Evolutionary conservation across 2,888 invertebrate genomes (phyloP).

Genomic region (Caenorhabditis afra): DNA sequence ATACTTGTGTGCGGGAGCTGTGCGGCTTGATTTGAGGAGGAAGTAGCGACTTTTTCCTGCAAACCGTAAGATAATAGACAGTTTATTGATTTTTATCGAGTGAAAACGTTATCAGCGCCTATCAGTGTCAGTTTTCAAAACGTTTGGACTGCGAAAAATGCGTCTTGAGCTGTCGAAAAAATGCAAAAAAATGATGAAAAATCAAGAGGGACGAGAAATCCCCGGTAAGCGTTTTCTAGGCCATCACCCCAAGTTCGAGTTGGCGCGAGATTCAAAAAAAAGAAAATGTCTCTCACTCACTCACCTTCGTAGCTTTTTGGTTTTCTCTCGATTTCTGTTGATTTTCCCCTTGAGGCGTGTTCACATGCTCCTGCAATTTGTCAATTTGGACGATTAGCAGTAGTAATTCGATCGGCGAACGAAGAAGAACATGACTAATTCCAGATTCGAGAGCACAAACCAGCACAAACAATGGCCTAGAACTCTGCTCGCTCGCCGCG

Average conservation of each 20-base stretch:
- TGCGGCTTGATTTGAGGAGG: conserved; percentile 48
- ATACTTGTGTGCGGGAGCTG: conserved; percentile 39
- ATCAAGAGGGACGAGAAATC: conserved; percentile 36
- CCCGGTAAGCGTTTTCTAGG: conserved; percentile 20
- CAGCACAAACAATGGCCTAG: too few species aligned
- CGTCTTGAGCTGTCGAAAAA: conserved; percentile 19
- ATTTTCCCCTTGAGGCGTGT: conserved; percentile 58
- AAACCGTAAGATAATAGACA: not conserved
- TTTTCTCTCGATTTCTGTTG: conserved; percentile 51
- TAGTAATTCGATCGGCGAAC: not conserved
- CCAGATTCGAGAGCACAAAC: not conserved
- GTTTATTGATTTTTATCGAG: conserved; percentile 19
- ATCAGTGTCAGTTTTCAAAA: conserved; percentile 15
- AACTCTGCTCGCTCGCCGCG: too few species aligned
- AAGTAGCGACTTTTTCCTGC: conserved; percentile 42
- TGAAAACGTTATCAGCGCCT: conserved; percentile 1
- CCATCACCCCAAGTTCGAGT: not conserved
- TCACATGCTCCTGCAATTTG: conserved; percentile 63
- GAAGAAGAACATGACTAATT: not conserved
- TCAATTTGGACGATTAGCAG: not conserved
- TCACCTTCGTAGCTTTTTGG: conserved; percentile 47
- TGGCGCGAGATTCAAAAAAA: conserved; percentile 24
- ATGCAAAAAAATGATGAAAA: conserved; percentile 23
- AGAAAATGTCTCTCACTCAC: too few species aligned
- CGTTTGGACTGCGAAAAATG: conserved; percentile 21